A percentile compares a stretch with the other conserved stretches of the same genome.
These are phyloP conservation scores for Lucilia cuprina DNA, from an alignment of 1,140 invertebrate species.

Conservation along the genomic window DNA sequence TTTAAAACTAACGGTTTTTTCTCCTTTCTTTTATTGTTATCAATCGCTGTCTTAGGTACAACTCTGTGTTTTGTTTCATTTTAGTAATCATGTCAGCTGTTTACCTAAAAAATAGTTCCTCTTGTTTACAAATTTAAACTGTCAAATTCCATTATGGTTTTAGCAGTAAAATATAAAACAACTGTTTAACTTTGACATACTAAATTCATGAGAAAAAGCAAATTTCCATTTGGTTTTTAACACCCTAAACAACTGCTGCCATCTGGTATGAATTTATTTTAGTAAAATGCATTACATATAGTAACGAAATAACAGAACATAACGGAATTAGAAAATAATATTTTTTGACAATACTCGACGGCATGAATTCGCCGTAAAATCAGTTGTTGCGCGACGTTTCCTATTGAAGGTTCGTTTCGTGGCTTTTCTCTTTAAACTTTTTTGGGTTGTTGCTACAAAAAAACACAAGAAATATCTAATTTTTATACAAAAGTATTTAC, in stretches of 20 bases:
- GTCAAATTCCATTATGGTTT: no score
- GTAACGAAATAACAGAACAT: background rate
- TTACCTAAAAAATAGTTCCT: no score
- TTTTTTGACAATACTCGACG: background rate
- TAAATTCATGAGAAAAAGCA: no score
- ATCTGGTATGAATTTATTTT: background rate
- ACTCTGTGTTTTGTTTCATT: background rate
- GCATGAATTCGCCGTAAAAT: background rate
- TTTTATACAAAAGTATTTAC: background rate
- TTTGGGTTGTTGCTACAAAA: constrained; percentile 18
- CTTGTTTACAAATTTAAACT: no score
- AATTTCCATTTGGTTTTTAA: no score
- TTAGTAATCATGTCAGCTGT: no score
- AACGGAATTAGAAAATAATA: background rate
- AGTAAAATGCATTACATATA: background rate
- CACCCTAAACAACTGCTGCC: no score
- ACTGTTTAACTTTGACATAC: no score
- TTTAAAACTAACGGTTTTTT: background rate
- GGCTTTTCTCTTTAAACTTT: constrained; percentile 19
- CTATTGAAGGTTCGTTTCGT: constrained; percentile 31
- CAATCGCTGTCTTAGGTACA: background rate
- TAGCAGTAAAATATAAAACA: no score
- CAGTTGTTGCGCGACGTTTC: constrained; percentile 33
- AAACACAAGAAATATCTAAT: background rate
- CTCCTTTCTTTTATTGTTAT: background rate